Percentiles rank a stretch among this genome's conserved stretches.
phyloP scores from a whole-genome alignment of 2,888 invertebrate genomes.

The Ephialtes manifestator region DNA sequence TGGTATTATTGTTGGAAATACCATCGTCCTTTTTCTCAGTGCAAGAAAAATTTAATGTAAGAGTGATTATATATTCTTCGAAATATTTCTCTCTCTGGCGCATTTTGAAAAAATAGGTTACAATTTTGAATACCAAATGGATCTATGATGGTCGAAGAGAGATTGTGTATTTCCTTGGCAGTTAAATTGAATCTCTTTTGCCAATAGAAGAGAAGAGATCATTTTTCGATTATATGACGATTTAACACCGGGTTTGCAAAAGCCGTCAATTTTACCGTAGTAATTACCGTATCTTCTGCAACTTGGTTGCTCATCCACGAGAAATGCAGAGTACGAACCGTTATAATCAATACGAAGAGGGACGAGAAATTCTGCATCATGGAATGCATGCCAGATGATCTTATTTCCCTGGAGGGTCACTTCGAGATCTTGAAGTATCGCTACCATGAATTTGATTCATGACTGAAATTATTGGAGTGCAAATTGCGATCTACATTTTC shows the following conservation, averaged over 20 bases:
- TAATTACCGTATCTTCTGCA: constrained; percentile 57
- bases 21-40: no score
- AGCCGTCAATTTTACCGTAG: constrained; percentile 29
- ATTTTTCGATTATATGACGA: neutral
- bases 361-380: constrained; percentile 39
- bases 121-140: no score
- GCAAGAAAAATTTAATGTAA: no score
- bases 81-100: no score
- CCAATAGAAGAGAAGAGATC: neutral
- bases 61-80: no score
- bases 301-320: constrained; percentile 30
- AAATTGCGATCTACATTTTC: neutral
- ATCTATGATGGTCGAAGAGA: no score
- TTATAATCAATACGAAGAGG: constrained; percentile 60
- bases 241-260: constrained; percentile 3
- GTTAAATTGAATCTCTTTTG: neutral
- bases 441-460: neutral
- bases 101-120: no score
- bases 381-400: constrained; percentile 32
- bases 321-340: constrained; percentile 55
- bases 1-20: no score
- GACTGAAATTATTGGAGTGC: neutral
- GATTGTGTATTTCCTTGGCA: neutral
- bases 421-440: constrained; percentile 1
- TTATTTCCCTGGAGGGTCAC: neutral